Base-by-base conservation (phyloP, 2,888 invertebrate species). In the Hypsopygia costalis region DNA sequence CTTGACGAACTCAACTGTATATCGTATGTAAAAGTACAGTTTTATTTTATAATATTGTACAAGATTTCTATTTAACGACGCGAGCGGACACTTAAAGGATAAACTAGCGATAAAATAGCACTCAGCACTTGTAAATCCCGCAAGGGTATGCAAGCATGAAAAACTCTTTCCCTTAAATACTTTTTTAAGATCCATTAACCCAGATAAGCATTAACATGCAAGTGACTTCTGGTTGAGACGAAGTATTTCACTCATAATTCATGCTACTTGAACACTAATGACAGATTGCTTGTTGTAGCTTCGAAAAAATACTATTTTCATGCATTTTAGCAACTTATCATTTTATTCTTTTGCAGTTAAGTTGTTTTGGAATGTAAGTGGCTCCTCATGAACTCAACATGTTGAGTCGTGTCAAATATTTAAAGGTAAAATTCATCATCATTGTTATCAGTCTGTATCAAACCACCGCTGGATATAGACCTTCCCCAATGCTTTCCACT, bases 161-260 rank as follows among this genome's bases (percentile, higher is more conserved):
- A 59, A 46, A 58, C 55, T 57, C 56, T 68, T 65, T 66, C 62
- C 58, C 49, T 52, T 37, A 37, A 37, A 37, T 30, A 30, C 36
- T 10, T 49, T 53, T 52, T 51, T 41, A 49, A 52, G 45, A 59
- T 63, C 62, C 67, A 80, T 81, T 80, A 79, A 65, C 80, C 76
- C 61, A 77, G 64, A 74, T 72, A 69, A 62, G 56, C 62, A 65
- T 58, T n/a, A 65, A 60, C 22, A 36, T 16, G 20, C 29, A 67
- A 62, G 59, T 62, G 49, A 49, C 53, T 54, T 44, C 35, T 32
- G 36, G 40, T 44, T 47, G 34, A 31, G 36, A 40, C 36, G 38
- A 47, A 43, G 35, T 40, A 20, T 40, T 46, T n/a, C n/a, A 40
- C 44, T 42, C 30, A 38, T 38, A 36, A 44, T 52, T 48, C 48